A percentile compares a stretch with the other conserved stretches of the same genome.
phyloP scores from a whole-genome alignment of 2,113 vertebrate species.

The Alouatta palliata region DNA sequence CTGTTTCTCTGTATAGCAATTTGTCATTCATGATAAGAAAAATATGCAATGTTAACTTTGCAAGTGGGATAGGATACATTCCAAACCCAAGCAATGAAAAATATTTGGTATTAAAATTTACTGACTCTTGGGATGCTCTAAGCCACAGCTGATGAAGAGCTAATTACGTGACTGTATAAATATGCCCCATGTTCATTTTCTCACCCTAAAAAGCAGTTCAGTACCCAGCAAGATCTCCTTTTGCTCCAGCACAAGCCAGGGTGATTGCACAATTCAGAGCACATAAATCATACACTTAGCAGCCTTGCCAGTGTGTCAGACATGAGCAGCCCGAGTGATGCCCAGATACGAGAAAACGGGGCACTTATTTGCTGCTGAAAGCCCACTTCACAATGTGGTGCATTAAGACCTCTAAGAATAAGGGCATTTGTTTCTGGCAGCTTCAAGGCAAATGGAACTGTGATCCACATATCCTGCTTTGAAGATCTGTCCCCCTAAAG shows the following conservation, averaged over 20 bases:
- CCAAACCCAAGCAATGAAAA: conserved; percentile 29
- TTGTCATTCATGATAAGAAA: conserved; percentile 25
- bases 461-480: background rate
- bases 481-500: background rate
- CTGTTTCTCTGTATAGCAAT: background rate
- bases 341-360: background rate
- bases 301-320: background rate
- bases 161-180: conserved; percentile 9
- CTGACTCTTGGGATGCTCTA: background rate
- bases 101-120: background rate
- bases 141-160: background rate
- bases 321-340: background rate
- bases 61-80: background rate
- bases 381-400: background rate
- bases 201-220: conserved; percentile 9
- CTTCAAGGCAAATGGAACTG: background rate
- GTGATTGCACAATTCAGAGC: no score
- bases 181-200: background rate
- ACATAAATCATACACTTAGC: no score
- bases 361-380: background rate
- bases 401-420: background rate
- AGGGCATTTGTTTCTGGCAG: background rate
- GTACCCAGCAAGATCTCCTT: background rate
- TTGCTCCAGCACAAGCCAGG: background rate
- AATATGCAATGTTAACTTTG: background rate